Evolutionary conservation across 2,888 invertebrate species (phyloP).

Genomic region (Clusia tigrina): DNA sequence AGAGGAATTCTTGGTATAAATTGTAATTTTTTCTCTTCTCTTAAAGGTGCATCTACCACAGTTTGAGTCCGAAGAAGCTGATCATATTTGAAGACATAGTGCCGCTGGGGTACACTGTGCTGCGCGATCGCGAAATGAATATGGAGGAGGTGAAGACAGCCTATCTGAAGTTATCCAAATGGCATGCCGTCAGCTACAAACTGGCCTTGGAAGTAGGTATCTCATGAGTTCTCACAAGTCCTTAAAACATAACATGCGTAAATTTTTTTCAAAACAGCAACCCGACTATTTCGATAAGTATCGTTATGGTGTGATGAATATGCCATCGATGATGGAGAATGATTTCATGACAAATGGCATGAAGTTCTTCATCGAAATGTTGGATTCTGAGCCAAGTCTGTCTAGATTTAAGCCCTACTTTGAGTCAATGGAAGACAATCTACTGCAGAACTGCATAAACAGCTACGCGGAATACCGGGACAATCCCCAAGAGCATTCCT

Average conservation of each 20-base stretch:
- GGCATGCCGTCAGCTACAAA: slow-evolving; percentile 46
- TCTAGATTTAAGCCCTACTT: slow-evolving; percentile 40
- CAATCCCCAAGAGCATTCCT: slow-evolving; percentile 30
- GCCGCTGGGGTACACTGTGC: slow-evolving; percentile 24
- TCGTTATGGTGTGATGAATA: slow-evolving; percentile 21
- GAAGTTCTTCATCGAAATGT: slow-evolving; percentile 34
- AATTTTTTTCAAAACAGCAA: slow-evolving; percentile 15
- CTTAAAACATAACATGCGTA: too few relatives aligned
- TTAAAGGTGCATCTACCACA: slow-evolving; percentile 21
- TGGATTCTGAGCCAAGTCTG: slow-evolving; percentile 32
- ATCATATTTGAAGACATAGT: slow-evolving; percentile 37
- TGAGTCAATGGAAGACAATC: slow-evolving; percentile 30
- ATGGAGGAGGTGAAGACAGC: slow-evolving; percentile 32
- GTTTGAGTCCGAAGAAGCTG: slow-evolving; percentile 24
- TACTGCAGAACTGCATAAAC: slow-evolving; percentile 23
- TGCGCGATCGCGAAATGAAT: slow-evolving; percentile 28
- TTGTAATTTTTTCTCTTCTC: not conserved
- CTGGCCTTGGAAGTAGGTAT: slow-evolving; percentile 34
- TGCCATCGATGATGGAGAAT: slow-evolving; percentile 24
- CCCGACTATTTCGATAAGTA: slow-evolving; percentile 24
- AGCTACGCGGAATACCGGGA: slow-evolving; percentile 37
- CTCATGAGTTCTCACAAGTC: too few relatives aligned
- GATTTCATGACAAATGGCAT: slow-evolving; percentile 33
- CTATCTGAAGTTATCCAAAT: slow-evolving; percentile 44
- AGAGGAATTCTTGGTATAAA: too few relatives aligned